Base-by-base conservation (phyloP, 2,888 invertebrate species). In the Drosophila conformis region DNA sequence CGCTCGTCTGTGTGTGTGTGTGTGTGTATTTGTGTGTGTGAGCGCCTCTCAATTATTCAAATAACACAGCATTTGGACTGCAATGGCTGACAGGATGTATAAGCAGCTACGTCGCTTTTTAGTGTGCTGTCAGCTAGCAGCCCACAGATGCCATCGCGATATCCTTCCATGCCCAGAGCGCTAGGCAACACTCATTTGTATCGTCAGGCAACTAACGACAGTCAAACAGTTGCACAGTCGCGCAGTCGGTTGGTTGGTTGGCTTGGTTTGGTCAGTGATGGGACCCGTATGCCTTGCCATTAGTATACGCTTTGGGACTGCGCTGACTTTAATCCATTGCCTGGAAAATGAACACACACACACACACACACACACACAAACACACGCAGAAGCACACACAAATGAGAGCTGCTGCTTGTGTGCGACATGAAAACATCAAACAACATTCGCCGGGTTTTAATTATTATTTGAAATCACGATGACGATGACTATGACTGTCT, bases 41-140 rank as follows among this genome's bases (percentile, higher is more conserved):
- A 73, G 53, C 62, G 73, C 69, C 78, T 73, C 79, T 87, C 89
- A 87, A 87, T 90, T 87, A 87, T 87, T 87, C 82, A 88, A 82
- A 82, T 83, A 86, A 86, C 86, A 78, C 80, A 82, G 74, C 74
- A 84, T 85, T 77, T 78, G 78, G 85, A 63, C 76, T 60, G 78
- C 70, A 56, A 71, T 62, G 72, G 64, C 57, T 27, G 52, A 27
- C 57, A 54, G 65, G 56, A 65, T 61, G 49, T 40, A 51, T 61
- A 53, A 59, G 51, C 27, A 53, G 27, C 59, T 52, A 58, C 67
- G 46, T 61, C 57, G 42, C 29, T 61, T 54, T 35, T 42, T 27
- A 49, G 29, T 62, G 31, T 59, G 35, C 35, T 69, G 68, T 65
- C 79, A 75, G 15, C 65, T 66, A 63, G 54, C 21, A 57, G 38